Evolutionary conservation across 2,113 vertebrate genomes (phyloP).

Genomic region (Mus spicilegus): DNA sequence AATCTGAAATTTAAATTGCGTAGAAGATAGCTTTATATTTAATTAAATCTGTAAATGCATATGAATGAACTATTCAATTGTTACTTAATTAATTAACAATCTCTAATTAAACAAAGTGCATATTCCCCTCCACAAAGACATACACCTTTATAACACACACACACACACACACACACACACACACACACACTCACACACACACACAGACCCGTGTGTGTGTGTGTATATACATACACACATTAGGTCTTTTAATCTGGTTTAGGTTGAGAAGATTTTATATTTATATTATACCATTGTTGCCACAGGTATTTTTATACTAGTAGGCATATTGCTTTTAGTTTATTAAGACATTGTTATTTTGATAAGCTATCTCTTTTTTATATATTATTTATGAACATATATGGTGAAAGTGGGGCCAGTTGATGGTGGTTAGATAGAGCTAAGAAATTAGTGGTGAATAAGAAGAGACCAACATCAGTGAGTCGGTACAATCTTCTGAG

Average conservation of each 20-base stretch:
- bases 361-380: not conserved
- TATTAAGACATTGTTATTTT: not conserved
- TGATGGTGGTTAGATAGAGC: too few relatives aligned
- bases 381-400: not conserved
- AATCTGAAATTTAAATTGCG: constrained; percentile 13
- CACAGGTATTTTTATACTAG: not conserved
- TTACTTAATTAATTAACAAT: not conserved
- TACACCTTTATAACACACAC: not conserved
- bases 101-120: not conserved
- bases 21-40: constrained; percentile 26
- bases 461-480: too few relatives aligned
- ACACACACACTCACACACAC: not conserved
- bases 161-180: not conserved
- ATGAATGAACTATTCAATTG: not conserved
- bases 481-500: too few relatives aligned
- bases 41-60: constrained; percentile 26
- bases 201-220: not conserved
- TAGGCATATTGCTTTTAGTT: not conserved
- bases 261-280: not conserved
- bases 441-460: too few relatives aligned
- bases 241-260: not conserved
- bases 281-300: not conserved
- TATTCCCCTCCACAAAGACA: not conserved
- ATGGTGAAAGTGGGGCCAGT: not conserved
- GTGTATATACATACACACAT: not conserved